These are phyloP conservation scores for Coenonympha glycerion DNA, from an alignment of 2,888 invertebrate genomes.

Conservation along the genomic window DNA sequence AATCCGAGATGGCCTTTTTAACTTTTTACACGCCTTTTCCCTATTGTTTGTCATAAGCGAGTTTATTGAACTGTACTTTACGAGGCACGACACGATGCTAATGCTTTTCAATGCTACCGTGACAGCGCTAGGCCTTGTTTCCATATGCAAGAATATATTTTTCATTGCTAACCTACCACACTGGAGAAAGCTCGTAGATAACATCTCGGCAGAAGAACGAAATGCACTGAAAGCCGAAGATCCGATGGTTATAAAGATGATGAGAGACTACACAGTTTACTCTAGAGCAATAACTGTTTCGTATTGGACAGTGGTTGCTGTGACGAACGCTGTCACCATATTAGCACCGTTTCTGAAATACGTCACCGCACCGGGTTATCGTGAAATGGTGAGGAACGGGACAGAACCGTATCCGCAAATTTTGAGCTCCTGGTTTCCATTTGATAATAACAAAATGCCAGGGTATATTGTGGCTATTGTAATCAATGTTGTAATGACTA, in stretches of 20 bases:
- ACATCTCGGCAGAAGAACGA: slow-evolving; percentile 42
- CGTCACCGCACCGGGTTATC: slow-evolving; percentile 35
- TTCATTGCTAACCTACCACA: slow-evolving; percentile 33
- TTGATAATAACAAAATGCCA: slow-evolving; percentile 46
- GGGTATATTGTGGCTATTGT: slow-evolving; percentile 43
- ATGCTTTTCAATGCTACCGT: slow-evolving; percentile 45
- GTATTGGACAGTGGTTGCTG: slow-evolving; percentile 43
- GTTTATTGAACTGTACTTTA: slow-evolving; percentile 40
- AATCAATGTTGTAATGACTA: slow-evolving; percentile 41
- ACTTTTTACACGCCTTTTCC: slow-evolving; percentile 35
- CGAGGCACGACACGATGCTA: slow-evolving; percentile 41
- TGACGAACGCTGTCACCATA: slow-evolving; percentile 39
- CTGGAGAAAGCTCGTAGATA: slow-evolving; percentile 34
- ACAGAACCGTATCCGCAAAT: slow-evolving; percentile 47
- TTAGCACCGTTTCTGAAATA: slow-evolving; percentile 43
- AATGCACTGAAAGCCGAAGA: slow-evolving; percentile 33
- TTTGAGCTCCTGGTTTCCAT: slow-evolving; percentile 55
- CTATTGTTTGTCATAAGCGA: slow-evolving; percentile 39
- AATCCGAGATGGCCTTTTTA: slow-evolving; percentile 35
- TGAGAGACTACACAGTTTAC: slow-evolving; percentile 43
- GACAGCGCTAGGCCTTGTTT: slow-evolving; percentile 38
- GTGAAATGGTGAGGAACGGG: slow-evolving; percentile 38
- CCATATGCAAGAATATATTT: slow-evolving; percentile 38
- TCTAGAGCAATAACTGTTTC: slow-evolving; percentile 43
- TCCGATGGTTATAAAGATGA: slow-evolving; percentile 26